Evolutionary conservation across 2,888 invertebrate species (phyloP).

Genomic region (Cephus runcator): DNA sequence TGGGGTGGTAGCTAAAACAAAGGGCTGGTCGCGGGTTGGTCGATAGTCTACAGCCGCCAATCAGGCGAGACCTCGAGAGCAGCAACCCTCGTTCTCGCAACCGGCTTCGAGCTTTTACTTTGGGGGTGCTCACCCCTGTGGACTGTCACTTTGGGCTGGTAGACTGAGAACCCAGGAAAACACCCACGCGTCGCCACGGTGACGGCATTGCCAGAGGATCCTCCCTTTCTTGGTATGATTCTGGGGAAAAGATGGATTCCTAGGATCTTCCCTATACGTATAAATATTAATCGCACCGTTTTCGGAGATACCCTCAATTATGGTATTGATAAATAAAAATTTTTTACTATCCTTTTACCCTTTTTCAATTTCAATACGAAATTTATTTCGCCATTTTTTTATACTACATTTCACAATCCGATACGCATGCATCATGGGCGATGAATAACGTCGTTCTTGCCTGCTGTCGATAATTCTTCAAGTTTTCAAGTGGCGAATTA

Average conservation of each 20-base stretch:
- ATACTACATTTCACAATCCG: neutral
- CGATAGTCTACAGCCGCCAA: constrained; percentile 64
- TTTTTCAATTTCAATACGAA: neutral
- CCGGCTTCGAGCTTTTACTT: constrained; percentile 26
- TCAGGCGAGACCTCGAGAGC: constrained; percentile 56
- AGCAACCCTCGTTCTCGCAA: constrained; percentile 36
- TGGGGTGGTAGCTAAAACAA: constrained; percentile 63
- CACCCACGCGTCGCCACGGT: constrained; percentile 54
- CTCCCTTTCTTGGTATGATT: neutral
- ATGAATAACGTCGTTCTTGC: neutral
- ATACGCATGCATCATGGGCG: neutral
- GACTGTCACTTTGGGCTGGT: neutral
- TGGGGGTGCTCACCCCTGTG: constrained; percentile 36
- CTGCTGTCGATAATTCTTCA: constrained; percentile 1
- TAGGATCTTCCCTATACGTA: neutral
- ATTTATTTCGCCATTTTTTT: neutral
- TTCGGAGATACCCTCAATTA: neutral
- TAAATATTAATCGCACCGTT: neutral
- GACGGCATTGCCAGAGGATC: constrained; percentile 32
- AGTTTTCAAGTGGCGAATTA: constrained; percentile 2
- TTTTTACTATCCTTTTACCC: neutral
- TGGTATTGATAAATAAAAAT: neutral
- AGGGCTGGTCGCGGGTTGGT: constrained; percentile 62
- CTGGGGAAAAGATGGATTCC: neutral
- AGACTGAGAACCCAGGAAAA: constrained; percentile 11